Base-by-base conservation (phyloP, 2,888 invertebrate species). In the Sesamia inferens region DNA sequence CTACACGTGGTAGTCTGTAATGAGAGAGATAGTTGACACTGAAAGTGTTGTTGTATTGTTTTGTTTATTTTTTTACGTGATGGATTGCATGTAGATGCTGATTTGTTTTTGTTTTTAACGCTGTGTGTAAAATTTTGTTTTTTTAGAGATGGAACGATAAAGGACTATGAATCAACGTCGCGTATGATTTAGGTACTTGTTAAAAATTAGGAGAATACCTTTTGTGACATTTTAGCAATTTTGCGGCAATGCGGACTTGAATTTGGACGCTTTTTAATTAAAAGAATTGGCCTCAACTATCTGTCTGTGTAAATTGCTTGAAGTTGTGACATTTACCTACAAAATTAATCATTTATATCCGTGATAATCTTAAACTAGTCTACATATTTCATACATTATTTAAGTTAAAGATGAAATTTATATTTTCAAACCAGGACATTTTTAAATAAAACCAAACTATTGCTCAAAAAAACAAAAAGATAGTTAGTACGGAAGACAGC, bases 11-110 rank as follows among this genome's bases (percentile, higher is more conserved):
- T 39, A 5, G 19, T 16, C 5, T 31, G 57, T 71, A 51, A n/a
- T n/a, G 51, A 64, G 44, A 51, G 58, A 67, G 73, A 68, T 70
- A 73, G 68, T 24, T 84, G 69, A 72, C 86, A 80, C 81, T 84
- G 77, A 78, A 61, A 62, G 42, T 78, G 61, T 24, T 74, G 54
- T 59, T n/a, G 42, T 78, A 73, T 63, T 78, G 78, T 78, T 73
- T 73, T 58, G 57, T 58, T 42, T 57, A 58, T 42, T 57, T 54
- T 54, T 65, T 68, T 31, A 22, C 59, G 42, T 78, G 58, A 59
- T 79, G 47, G 58, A 77, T 67, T 57, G 39, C 13, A 11, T 42
- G 16, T 22, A 10, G 51, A 19, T 51, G 19, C 51, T 31, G 14
- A 24, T 39, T 57, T 44, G 24, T 54, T 47, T 68, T 47, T 47